Percentiles rank a stretch among this genome's conserved stretches.
Conservation (phyloP, 2,888 invertebrate genomes). For the Plebejus melissa region DNA sequence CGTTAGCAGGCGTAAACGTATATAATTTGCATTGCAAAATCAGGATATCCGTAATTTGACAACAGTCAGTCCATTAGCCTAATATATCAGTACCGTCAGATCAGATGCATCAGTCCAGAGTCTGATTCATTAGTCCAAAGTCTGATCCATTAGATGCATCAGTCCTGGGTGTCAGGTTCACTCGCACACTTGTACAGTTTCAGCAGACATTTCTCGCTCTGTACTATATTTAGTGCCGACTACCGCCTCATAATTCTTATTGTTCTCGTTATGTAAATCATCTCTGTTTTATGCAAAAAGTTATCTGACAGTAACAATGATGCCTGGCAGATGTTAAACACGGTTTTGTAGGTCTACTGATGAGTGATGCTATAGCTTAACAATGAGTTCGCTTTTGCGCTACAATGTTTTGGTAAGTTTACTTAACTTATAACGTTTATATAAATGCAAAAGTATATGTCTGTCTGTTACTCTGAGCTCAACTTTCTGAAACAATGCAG, state of each 20-base stretch:
- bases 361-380: background rate
- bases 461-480: too few relatives aligned
- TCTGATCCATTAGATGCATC: too few relatives aligned
- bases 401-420: background rate
- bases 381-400: background rate
- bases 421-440: too few relatives aligned
- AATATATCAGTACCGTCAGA: background rate
- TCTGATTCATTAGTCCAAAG: too few relatives aligned
- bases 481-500: too few relatives aligned
- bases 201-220: conserved; percentile 7
- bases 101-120: too few relatives aligned
- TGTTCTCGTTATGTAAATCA: conserved; percentile 2
- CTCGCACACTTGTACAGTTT: conserved; percentile 6
- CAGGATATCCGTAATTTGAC: conserved; percentile 1
- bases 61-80: background rate
- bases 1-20: too few relatives aligned
- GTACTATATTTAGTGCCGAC: conserved; percentile 14
- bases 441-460: too few relatives aligned
- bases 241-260: conserved; percentile 1
- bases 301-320: background rate
- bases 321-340: background rate
- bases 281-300: conserved; percentile 6
- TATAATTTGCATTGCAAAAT: background rate
- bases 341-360: background rate
- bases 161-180: background rate